Base-by-base conservation (phyloP, 2,888 invertebrate genomes). In the Druceiella hillmani region DNA sequence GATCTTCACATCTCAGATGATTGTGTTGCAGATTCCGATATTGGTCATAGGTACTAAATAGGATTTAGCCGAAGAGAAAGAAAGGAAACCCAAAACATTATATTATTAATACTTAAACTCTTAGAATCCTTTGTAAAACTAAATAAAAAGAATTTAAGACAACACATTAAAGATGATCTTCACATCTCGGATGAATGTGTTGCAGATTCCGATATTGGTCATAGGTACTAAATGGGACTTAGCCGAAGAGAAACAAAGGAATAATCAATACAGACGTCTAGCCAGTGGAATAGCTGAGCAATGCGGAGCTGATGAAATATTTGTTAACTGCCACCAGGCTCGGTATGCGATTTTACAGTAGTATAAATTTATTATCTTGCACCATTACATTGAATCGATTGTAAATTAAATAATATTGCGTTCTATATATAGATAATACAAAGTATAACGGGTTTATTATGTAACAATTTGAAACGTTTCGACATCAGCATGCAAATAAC, bases 181-280 rank as follows among this genome's bases (percentile, higher is more conserved):
- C n/a, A n/a, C n/a, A n/a, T n/a, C n/a, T n/a, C n/a, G n/a, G n/a
- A n/a, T n/a, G n/a, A n/a, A n/a, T n/a, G n/a, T n/a, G n/a, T 70
- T 70, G 40, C 62, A 91, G 78, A 84, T 94, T 55, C 98, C 98
- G 1, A 88, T 95, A 52, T 71, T 98, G 46, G 90, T 97, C 1
- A 86, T 97, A 54, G 97, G 95, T 9, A 93, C 94, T 2, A 98
- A 97, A 64, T 74, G 85, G 47, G 95, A 97, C 68, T 69, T 90
- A 48, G 81, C 86, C 1, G 83, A 87, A 52, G 86, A 87, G 46
- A 78, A 75, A 57, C 81, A 86, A 33, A 74, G 80, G 45, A 75
- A 79, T 36, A 75, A 69, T 52, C 66, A 76, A 38, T 75, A 77
- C 36, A 64, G 78, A 47, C 53, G 69, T 24, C 53, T 67, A 27